Conservation (phyloP, 2,888 invertebrate genomes). For the Amiota communis region DNA sequence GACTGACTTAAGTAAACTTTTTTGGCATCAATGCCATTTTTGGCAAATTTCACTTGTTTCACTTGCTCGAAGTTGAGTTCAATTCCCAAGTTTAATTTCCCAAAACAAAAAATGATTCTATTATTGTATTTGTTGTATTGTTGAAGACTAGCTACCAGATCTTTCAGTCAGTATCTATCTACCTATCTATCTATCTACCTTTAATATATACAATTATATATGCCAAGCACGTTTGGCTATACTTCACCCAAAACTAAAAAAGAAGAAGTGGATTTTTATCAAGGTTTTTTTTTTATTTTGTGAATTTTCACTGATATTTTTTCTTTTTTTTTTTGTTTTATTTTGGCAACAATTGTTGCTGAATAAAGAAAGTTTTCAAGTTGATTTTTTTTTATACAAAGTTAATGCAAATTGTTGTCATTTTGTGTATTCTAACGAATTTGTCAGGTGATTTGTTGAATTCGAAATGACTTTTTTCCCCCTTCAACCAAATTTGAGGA, state of each 20-base stretch:
- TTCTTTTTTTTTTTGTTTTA: no score
- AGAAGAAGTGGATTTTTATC: background rate
- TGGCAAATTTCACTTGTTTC: constrained; percentile 30
- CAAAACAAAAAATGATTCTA: constrained; percentile 22
- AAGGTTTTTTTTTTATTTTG: background rate
- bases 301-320: constrained; percentile 1
- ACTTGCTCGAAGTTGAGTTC: constrained; percentile 1
- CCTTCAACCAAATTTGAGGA: no score
- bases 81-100: constrained; percentile 15
- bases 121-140: constrained; percentile 1
- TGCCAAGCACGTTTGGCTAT: constrained; percentile 56
- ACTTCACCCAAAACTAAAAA: constrained; percentile 26
- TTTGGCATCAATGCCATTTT: constrained; percentile 42
- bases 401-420: constrained; percentile 55
- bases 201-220: constrained; percentile 61
- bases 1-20: no score
- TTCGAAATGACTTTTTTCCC: background rate
- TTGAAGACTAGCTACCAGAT: constrained; percentile 35
- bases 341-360: constrained; percentile 46
- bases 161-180: constrained; percentile 10
- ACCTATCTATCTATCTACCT: constrained; percentile 48
- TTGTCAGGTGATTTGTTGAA: constrained; percentile 37
- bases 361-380: constrained; percentile 11
- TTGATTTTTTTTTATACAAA: constrained; percentile 33
- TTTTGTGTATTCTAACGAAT: constrained; percentile 53